Base-by-base conservation (phyloP, 1,140 invertebrate genomes). In the Drosophila repletoides region DNA sequence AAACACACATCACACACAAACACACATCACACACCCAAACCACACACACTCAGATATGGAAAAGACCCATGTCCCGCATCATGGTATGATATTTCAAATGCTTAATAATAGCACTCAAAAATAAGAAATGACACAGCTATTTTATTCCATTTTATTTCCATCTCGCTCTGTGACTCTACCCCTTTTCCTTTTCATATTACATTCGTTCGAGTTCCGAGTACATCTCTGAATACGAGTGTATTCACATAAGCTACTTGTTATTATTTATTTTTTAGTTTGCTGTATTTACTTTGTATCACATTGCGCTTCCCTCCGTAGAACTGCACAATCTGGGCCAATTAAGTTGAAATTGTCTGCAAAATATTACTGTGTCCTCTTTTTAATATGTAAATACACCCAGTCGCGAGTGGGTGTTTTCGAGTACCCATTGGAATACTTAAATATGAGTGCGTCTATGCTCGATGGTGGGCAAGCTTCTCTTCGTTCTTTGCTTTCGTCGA, bases 71-170 rank as follows among this genome's bases (percentile, higher is more conserved):
- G 51, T 84, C 67, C 80, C 80, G 80, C 80, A 86, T 86, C 68
- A 70, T 75, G 64, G 80, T 86, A 76, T 86, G 81, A 86, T 86
- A 80, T 86, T 86, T 86, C 81, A 86, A 86, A 87, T 86, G 81
- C 75, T 76, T 80, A 86, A 86, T 86, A 86, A 86, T 80, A 86
- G 81, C 80, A 84, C 80, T 80, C 75, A 79, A 75, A 76, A 72
- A 65, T 71, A 45, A 45, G 71, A 72, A 86, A 66, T 86, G 80
- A 84, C 80, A 84, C 75, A 86, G 80, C 80, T 64, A 72, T 80
- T 79, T 77, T 72, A 72, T 68, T 73, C 72, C 56, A 49, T 53
- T 59, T 49, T 49, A 65, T 59, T 17, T 34, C 21, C 21, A 33
- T 10, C 38, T 33, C 12, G 2, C n/a, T n/a, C 14, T 3, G 15